Evolutionary conservation across 1,140 invertebrate genomes (phyloP).

Genomic region (Zaprionus davidi): DNA sequence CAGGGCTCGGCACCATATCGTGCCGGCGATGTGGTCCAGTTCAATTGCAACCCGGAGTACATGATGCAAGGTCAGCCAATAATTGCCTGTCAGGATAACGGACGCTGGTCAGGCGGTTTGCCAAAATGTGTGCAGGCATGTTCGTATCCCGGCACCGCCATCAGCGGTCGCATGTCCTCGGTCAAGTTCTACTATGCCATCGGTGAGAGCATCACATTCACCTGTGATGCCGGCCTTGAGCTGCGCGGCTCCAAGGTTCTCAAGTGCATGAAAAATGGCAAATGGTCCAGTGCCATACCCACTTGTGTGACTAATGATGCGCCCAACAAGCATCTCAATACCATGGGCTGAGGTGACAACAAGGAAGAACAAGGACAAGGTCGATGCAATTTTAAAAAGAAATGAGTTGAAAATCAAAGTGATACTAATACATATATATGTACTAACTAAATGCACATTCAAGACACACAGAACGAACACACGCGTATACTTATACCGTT

Average conservation of each 20-base stretch:
- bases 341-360: conserved; percentile 55
- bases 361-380: background rate
- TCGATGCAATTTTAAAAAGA: conserved; percentile 12
- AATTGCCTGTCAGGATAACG: conserved; percentile 94
- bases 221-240: conserved; percentile 90
- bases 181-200: conserved; percentile 95
- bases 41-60: conserved; percentile 93
- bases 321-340: conserved; percentile 63
- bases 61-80: conserved; percentile 94
- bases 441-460: conserved; percentile 75
- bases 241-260: conserved; percentile 90
- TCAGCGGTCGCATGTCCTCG: conserved; percentile 92
- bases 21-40: conserved; percentile 93
- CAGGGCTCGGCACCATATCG: conserved; percentile 90
- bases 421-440: conserved; percentile 76
- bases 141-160: conserved; percentile 93
- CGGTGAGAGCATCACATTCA: conserved; percentile 93
- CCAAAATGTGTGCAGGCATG: conserved; percentile 94
- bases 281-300: conserved; percentile 94
- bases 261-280: conserved; percentile 91
- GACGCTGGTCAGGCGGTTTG: conserved; percentile 92
- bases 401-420: conserved; percentile 71
- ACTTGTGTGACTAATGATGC: conserved; percentile 85
- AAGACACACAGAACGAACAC: conserved; percentile 40
- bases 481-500: conserved; percentile 60